Evolutionary conservation across 2,797 vertebrate genomes (phyloP), one percentile per base, ranked within the genome.

Genomic region (Rhinella marina): DNA sequence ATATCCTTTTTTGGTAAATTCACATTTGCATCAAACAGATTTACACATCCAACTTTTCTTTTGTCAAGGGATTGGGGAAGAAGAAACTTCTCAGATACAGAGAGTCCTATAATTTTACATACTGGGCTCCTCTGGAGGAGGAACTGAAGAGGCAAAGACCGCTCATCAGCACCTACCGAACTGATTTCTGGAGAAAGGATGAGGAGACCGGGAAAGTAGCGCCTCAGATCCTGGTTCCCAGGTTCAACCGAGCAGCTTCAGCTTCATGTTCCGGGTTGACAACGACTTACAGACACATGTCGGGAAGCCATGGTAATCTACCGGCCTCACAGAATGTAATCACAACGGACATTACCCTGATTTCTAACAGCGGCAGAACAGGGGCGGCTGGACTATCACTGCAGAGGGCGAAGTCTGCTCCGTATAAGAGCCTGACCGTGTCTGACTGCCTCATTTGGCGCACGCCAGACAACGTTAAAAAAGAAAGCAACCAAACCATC

Each of bases 401-500:
- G 54, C 59, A 59, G 41, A 88, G 86, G 84, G 54, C 85, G 19
- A 56, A 27, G 56, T 56, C 92, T 88, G 77, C 92, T 90, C 82
- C 91, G 85, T 50, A 81, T 90, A 59, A 90, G 90, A 13, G 50
- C 3, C 61, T 87, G 54, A 92, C 92, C 0, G 93, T 94, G 62
- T 92, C 90, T 0, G 93, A 93, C 76, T 94, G 94, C 87, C 90
- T 94, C 9, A 88, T 88, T 48, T 94, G 93, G 93, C 87, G 86
- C 5, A 82, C 17, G 7, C 84, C 61, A 54, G 84, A 84, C 23
- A 72, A 1, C 6, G 11, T 7, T 0, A 72, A 59, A 61, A n/a
- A 70, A 50, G 27, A 68, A 48, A 76, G 1, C 57, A 2, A 14
- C 19, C 75, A 80, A 21, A 81, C 41, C 12, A 77, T 21, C 19